These are phyloP conservation scores for Smittia sp. DNA, from an alignment of 2,888 invertebrate species.

Conservation along the genomic window DNA sequence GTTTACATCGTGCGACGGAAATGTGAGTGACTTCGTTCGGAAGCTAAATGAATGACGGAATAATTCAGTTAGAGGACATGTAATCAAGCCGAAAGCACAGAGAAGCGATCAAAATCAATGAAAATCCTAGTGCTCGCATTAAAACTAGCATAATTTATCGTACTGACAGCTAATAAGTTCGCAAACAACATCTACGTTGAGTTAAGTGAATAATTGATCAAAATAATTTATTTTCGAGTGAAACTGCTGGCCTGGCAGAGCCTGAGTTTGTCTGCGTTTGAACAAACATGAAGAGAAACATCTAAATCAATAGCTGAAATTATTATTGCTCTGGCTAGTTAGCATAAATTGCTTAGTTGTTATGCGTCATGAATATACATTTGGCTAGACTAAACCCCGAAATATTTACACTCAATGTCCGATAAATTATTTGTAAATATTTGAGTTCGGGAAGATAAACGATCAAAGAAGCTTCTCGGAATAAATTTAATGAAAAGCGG, in stretches of 20 bases:
- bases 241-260: background rate
- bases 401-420: background rate
- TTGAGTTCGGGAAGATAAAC: background rate
- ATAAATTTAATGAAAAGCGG: too few relatives aligned
- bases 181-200: background rate
- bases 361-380: background rate
- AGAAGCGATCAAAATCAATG: background rate
- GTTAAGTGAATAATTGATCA: slow-evolving; percentile 22
- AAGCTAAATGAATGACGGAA: background rate
- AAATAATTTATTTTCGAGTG: slow-evolving; percentile 19
- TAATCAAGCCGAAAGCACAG: too few relatives aligned
- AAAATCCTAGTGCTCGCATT: background rate
- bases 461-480: background rate
- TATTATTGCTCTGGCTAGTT: background rate
- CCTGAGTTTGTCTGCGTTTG: background rate
- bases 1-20: background rate
- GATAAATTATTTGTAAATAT: slow-evolving; percentile 6
- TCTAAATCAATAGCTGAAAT: slow-evolving; percentile 6
- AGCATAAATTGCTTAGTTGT: background rate
- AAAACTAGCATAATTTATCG: background rate
- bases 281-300: background rate
- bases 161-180: background rate
- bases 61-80: background rate
- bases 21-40: background rate
- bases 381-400: background rate